Evolutionary conservation across 2,113 vertebrate species (phyloP).

Genomic region (Anas platyrhynchos): DNA sequence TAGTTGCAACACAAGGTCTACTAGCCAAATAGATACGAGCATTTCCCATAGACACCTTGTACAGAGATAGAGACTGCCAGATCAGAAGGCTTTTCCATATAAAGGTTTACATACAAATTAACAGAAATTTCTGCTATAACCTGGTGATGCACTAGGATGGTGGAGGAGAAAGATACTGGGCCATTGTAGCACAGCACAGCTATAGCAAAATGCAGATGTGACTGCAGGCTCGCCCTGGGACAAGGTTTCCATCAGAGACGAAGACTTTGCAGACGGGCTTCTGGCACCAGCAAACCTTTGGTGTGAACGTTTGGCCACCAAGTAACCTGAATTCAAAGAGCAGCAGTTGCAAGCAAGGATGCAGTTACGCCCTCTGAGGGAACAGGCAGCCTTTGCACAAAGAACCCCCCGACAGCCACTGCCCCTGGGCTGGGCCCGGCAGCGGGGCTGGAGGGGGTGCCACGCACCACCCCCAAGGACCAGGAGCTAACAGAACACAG

Average conservation of each 20-base stretch:
- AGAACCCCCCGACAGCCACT: no score
- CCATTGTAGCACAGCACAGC: neutral
- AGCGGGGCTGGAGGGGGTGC: neutral
- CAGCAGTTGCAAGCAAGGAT: neutral
- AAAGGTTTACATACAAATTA: neutral
- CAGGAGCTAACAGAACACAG: neutral
- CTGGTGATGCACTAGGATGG: neutral
- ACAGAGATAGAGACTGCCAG: neutral
- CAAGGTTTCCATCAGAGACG: neutral
- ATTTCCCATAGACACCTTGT: neutral
- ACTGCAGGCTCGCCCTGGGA: neutral
- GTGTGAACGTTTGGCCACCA: neutral
- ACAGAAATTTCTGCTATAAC: neutral
- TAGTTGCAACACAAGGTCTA: neutral
- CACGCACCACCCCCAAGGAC: neutral
- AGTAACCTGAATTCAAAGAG: neutral
- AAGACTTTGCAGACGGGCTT: neutral
- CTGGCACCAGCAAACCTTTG: neutral
- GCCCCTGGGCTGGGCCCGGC: fast-evolving
- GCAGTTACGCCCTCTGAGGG: neutral
- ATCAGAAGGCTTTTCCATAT: neutral
- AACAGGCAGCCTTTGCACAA: neutral
- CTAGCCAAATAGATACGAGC: neutral
- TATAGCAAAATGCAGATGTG: neutral
- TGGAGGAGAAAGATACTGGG: neutral